Percentiles rank a stretch among this genome's conserved stretches.
phyloP scores from a whole-genome alignment of 2,888 invertebrate species.

The Neoaliturus tenellus region DNA sequence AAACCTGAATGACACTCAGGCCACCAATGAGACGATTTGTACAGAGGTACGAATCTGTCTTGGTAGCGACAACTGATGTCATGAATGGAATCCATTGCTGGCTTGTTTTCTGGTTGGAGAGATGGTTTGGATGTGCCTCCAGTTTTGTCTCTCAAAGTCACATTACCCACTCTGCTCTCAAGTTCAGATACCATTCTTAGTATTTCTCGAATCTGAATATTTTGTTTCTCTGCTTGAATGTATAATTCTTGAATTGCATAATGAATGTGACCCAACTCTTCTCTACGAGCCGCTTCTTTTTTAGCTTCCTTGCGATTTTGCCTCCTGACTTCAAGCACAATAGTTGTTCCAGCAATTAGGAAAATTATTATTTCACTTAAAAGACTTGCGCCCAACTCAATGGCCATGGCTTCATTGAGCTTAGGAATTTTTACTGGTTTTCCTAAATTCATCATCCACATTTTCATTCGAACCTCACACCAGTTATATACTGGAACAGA shows the following conservation, averaged over 20 bases:
- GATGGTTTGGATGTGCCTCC: not conserved
- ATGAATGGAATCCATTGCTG: not conserved
- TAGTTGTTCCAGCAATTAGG: constrained; percentile 84
- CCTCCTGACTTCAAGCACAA: constrained; percentile 87
- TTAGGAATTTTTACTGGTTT: constrained; percentile 90
- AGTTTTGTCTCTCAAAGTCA: constrained; percentile 58
- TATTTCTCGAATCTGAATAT: constrained; percentile 87
- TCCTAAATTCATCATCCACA: constrained; percentile 95
- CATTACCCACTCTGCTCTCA: constrained; percentile 70
- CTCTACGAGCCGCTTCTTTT: constrained; percentile 82
- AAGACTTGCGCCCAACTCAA: constrained; percentile 95
- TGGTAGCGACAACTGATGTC: constrained; percentile 30
- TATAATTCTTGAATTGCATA: constrained; percentile 82
- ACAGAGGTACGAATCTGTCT: constrained; percentile 20
- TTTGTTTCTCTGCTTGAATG: constrained; percentile 84
- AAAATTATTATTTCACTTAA: constrained; percentile 95
- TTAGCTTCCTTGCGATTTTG: constrained; percentile 85
- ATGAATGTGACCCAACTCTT: constrained; percentile 82
- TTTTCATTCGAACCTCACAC: constrained; percentile 81
- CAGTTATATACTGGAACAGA: not conserved
- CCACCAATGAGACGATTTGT: constrained; percentile 19
- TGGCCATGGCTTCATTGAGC: constrained; percentile 94
- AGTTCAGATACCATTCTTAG: constrained; percentile 78
- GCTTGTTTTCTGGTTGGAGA: not conserved
- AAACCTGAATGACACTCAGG: constrained; percentile 37